Evolutionary conservation across 2,888 invertebrate genomes (phyloP).

Genomic region (Monopis laevigella): DNA sequence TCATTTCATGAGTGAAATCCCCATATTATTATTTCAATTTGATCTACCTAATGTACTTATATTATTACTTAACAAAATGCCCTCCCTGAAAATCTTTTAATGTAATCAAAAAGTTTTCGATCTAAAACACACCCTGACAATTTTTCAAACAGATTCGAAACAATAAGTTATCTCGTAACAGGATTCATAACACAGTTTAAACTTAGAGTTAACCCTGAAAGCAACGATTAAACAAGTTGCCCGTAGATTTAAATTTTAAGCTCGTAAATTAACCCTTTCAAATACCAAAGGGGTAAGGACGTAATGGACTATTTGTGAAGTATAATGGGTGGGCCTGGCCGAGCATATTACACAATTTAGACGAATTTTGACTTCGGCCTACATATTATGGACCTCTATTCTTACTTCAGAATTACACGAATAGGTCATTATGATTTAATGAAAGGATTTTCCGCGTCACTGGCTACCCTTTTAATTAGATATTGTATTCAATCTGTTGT

Average conservation of each 20-base stretch:
- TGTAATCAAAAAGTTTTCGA: too few species aligned
- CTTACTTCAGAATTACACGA: slow-evolving; percentile 8
- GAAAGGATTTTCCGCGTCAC: slow-evolving; percentile 5
- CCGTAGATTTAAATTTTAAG: slow-evolving; percentile 66
- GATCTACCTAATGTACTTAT: too few species aligned
- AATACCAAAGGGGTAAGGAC: slow-evolving; percentile 64
- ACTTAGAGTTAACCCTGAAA: slow-evolving; percentile 48
- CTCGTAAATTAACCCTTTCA: slow-evolving; percentile 66
- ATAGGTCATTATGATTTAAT: slow-evolving; percentile 8
- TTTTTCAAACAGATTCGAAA: slow-evolving; percentile 4
- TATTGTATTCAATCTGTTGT: too few species aligned
- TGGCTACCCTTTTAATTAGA: too few species aligned
- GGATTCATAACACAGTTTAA: slow-evolving; percentile 12
- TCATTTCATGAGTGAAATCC: too few species aligned
- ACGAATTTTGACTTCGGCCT: slow-evolving; percentile 52
- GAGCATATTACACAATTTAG: slow-evolving; percentile 57
- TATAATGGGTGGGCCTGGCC: slow-evolving; percentile 58
- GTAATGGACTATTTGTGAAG: slow-evolving; percentile 66
- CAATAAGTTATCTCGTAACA: slow-evolving; percentile 12
- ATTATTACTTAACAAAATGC: too few species aligned
- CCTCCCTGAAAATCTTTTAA: too few species aligned
- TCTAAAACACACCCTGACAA: too few species aligned
- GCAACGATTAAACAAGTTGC: slow-evolving; percentile 59
- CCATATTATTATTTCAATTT: too few species aligned
- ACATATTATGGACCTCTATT: slow-evolving; percentile 27